Conservation (phyloP, 2,888 invertebrate species). For the Pterostichus madidus region DNA sequence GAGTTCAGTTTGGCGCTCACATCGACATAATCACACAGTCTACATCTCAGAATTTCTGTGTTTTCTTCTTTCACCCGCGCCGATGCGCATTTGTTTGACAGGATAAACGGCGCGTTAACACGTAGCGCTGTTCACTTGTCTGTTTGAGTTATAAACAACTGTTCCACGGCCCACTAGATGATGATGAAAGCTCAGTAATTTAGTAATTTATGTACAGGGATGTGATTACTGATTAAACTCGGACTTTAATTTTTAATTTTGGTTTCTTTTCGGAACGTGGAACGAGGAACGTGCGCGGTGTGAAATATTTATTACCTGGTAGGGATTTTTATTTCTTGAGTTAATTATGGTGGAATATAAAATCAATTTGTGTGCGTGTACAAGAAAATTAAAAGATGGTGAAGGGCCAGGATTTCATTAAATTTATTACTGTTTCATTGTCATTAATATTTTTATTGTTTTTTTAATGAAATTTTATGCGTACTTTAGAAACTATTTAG, state of each 20-base stretch:
- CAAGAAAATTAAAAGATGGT: neutral
- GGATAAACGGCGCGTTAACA: slow-evolving; percentile 43
- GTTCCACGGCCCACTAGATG: slow-evolving; percentile 11
- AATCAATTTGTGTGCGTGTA: slow-evolving; percentile 10
- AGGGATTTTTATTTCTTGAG: neutral
- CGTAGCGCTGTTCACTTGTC: slow-evolving; percentile 35
- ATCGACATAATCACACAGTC: slow-evolving; percentile 14
- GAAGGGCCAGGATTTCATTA: neutral
- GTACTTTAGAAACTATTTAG: too few relatives aligned
- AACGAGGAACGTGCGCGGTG: neutral
- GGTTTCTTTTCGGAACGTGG: neutral
- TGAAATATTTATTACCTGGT: neutral
- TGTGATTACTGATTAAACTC: slow-evolving; percentile 13
- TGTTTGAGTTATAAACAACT: slow-evolving; percentile 41
- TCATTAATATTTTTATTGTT: neutral
- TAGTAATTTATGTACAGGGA: slow-evolving; percentile 36
- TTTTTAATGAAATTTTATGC: too few relatives aligned
- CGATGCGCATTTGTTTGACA: slow-evolving; percentile 38
- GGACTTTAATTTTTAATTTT: slow-evolving; percentile 28
- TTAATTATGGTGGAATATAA: slow-evolving; percentile 9
- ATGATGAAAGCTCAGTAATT: slow-evolving; percentile 49
- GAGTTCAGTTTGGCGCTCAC: neutral
- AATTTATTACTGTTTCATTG: neutral
- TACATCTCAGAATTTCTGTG: slow-evolving; percentile 14
- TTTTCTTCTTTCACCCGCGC: slow-evolving; percentile 6